Base-by-base conservation (phyloP, 2,797 vertebrate species). In the Merluccius polli region DNA sequence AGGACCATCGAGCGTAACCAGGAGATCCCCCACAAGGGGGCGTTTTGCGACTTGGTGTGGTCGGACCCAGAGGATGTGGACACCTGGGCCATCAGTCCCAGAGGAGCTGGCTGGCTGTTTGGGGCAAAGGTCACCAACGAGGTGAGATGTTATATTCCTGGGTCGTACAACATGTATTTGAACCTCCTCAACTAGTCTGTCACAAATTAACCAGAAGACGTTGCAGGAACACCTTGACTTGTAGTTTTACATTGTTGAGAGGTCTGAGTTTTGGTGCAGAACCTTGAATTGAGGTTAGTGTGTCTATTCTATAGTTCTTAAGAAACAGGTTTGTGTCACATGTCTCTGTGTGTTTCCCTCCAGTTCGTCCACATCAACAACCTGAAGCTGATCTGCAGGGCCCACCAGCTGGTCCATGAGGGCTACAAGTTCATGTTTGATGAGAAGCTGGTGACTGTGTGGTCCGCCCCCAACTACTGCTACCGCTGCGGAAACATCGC, bases 341-440 rank as follows among this genome's bases (percentile, higher is more conserved):
- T 65, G n/a, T 65, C 21, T 73, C 27, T 35, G 5, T 73, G 41
- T 73, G 24, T n/a, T 35, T 21, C 31, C 31, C 31, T 65, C 0
- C 90, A 99, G 98, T 99, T 99, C 81, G 97, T 99, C 68, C 97
- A 99, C 90, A 99, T 99, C 94, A 99, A 99, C 95, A 99, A 98
- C 91, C 87, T 99, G 81, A 99, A 97, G 89, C 95, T 99, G 85
- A 99, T 99, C 92, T 99, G 97, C 92, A 92, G 98, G 73, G 98
- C 98, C 0, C 98, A 99, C 81, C 98, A 99, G 87, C 94, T 99
- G 0, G 98, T 99, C 36, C 98, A 99, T 0, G 98, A 99, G 81
- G 98, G 98, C 85, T 99, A 98, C 90, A 99, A 99, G 80, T 99
- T 99, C 91, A 99, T 99, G 98, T 99, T 99, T 33, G 98, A 99